These are phyloP conservation scores for Drosophila littoralis DNA, from an alignment of 1,140 invertebrate genomes.

Conservation along the genomic window DNA sequence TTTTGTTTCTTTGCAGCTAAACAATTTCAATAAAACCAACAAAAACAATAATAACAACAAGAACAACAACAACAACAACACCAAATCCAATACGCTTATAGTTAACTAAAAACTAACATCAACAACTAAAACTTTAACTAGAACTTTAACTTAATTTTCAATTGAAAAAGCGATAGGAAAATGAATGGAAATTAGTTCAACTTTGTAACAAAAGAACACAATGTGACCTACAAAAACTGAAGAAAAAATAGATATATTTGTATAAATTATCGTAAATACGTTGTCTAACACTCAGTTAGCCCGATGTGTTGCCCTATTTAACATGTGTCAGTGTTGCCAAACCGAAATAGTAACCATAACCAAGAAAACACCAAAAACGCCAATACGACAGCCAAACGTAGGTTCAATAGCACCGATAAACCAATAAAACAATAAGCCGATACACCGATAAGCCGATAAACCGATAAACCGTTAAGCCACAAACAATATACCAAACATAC, in stretches of 20 bases:
- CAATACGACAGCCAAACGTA: conserved; percentile 3
- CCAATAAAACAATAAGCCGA: conserved; percentile 11
- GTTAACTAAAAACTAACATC: conserved; percentile 16
- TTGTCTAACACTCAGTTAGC: conserved; percentile 10
- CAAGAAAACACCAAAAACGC: conserved; percentile 7
- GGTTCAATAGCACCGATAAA: conserved; percentile 5
- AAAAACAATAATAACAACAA: conserved; percentile 3
- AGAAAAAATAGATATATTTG: background rate
- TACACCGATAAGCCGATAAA: conserved; percentile 7
- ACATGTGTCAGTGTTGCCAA: conserved; percentile 39
- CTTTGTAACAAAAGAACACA: conserved; percentile 10
- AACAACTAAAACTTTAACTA: conserved; percentile 21
- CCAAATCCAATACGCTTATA: conserved; percentile 36
- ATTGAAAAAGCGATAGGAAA: background rate
- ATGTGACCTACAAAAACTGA: conserved; percentile 34
- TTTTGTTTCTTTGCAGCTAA: conserved; percentile 25
- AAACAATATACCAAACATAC: background rate
- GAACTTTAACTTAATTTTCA: conserved; percentile 11
- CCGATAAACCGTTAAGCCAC: background rate
- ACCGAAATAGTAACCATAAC: conserved; percentile 10
- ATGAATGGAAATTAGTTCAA: background rate
- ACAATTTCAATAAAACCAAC: conserved; percentile 16
- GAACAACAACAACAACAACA: conserved; percentile 30
- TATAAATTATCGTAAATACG: conserved; percentile 4
- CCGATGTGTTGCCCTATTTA: conserved; percentile 10